Base-by-base conservation (phyloP, 2,797 vertebrate species). In the Schizothorax lantsangensis region DNA sequence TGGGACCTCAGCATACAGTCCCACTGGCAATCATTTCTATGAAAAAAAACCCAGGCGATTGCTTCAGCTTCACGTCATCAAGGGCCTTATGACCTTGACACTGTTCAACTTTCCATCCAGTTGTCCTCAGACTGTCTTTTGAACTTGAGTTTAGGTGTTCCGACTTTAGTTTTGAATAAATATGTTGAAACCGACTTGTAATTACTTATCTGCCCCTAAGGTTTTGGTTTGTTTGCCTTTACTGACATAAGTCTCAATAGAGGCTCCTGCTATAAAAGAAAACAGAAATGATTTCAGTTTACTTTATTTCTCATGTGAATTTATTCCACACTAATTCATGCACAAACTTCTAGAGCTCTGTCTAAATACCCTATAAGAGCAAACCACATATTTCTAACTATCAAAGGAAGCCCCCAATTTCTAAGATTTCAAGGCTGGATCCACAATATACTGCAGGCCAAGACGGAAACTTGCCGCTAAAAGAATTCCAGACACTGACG, bases 1-100 rank as follows among this genome's bases (percentile, higher is more conserved):
- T 38, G 84, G 47, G 84, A 85, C 84, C 84, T 72, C 68, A n/a
- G 77, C 26, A 71, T 59, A 80, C 14, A 43, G 49, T 85, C 84
- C 75, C 84, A 85, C 14, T 72, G 77, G 84, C 84, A 85, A 85
- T 85, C 84, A 72, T 85, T 85, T 80, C 77, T 47, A 62, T 69
- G 38, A 33, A 64, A 45, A 64, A 36, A 72, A 78, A 36, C 52
- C 40, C 17, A 72, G 21, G 36, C 5, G 40, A 72, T 72, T 85
- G 66, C 77, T 85, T 71, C 68, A 72, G 40, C 40, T 30, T 45
- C 77, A 72, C 14, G 30, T 85, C 84, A 80, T 79, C 52, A 36
- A 79, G n/a, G 36, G 47, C 64, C 49, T 69, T 45, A 66, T 47
- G 84, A 85, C 77, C 66, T 85, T 80, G 84, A 80, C 52, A 72